These are phyloP conservation scores for Volucella inanis DNA, from an alignment of 2,888 invertebrate genomes.

Conservation along the genomic window DNA sequence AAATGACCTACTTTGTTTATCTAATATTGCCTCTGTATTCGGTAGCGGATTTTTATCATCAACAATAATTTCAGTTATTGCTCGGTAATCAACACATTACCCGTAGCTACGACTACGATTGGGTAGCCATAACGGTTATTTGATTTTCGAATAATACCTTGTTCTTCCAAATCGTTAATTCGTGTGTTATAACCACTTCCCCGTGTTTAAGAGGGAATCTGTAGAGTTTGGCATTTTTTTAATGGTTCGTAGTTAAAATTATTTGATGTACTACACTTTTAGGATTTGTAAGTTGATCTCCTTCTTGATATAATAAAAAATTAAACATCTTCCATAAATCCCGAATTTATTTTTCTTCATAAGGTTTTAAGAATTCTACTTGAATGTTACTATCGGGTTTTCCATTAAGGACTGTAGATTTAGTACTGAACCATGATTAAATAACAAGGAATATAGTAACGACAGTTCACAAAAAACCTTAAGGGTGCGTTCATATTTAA, in stretches of 20 bases:
- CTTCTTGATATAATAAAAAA: slow-evolving; percentile 3
- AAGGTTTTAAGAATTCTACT: slow-evolving; percentile 2
- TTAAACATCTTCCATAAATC: not conserved
- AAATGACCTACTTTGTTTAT: slow-evolving; percentile 9
- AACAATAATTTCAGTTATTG: not conserved
- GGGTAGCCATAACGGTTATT: slow-evolving; percentile 25
- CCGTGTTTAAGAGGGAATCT: slow-evolving; percentile 25
- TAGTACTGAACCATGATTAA: no score
- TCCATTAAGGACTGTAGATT: no score
- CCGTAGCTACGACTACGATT: slow-evolving; percentile 23
- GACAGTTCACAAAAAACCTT: no score
- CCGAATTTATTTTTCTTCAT: not conserved
- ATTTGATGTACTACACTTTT: slow-evolving; percentile 26
- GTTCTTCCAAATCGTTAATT: slow-evolving; percentile 12
- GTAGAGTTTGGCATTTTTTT: slow-evolving; percentile 17
- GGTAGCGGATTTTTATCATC: slow-evolving; percentile 8
- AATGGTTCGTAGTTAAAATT: slow-evolving; percentile 22
- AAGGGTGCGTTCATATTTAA: no score
- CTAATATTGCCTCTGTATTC: not conserved
- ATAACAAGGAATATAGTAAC: no score
- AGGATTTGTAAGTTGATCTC: slow-evolving; percentile 41
- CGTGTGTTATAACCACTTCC: slow-evolving; percentile 10
- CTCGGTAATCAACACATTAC: slow-evolving; percentile 8
- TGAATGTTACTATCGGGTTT: no score
- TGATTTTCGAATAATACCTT: slow-evolving; percentile 27